phyloP scores from a whole-genome alignment of 2,113 vertebrate species.

The Physeter macrocephalus region DNA sequence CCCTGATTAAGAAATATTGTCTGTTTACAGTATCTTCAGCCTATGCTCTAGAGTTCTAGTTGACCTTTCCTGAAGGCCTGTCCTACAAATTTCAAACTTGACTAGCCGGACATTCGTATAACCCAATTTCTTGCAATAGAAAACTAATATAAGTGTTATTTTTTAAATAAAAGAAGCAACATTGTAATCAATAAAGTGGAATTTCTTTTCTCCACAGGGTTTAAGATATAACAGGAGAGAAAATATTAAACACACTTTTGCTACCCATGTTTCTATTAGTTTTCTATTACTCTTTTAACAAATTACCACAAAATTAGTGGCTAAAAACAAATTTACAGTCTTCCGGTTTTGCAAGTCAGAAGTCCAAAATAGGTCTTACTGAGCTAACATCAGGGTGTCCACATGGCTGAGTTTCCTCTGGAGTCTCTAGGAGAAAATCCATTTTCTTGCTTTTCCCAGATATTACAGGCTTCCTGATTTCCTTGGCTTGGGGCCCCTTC shows the following conservation, averaged over 20 bases:
- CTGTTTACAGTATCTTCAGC: neutral
- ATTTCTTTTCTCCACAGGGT: neutral
- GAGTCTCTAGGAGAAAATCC: neutral
- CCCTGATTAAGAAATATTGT: neutral
- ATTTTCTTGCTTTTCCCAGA: neutral
- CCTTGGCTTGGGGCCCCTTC: neutral
- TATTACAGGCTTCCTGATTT: neutral
- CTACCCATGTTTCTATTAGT: neutral
- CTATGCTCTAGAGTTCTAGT: neutral
- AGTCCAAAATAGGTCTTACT: neutral
- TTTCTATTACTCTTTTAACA: neutral
- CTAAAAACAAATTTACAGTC: neutral
- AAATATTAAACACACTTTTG: neutral
- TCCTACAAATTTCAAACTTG: neutral
- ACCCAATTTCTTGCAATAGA: neutral
- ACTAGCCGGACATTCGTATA: neutral
- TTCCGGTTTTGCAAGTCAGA: neutral
- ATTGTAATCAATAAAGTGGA: neutral
- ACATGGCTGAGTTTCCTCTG: neutral
- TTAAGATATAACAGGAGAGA: neutral
- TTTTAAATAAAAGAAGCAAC: neutral
- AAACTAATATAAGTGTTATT: neutral
- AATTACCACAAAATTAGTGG: neutral
- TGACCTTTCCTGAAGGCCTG: neutral
- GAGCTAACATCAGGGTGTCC: neutral